Evolutionary conservation across 2,888 invertebrate genomes (phyloP).

Genomic region (Synanthedon andrenaeformis): DNA sequence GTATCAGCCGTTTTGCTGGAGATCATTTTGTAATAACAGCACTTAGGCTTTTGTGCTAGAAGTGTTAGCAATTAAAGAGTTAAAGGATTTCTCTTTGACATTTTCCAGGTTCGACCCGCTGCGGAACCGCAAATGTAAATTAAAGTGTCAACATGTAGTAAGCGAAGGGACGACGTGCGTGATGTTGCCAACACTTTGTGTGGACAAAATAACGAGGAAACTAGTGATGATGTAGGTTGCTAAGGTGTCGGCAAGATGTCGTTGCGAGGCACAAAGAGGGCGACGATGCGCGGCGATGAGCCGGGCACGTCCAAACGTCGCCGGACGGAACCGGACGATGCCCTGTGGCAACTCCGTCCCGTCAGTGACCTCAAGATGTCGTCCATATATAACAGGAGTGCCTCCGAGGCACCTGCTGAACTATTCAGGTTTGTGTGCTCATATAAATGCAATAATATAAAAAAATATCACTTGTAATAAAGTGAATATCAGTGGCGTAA

Average conservation of each 20-base stretch:
- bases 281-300: slow-evolving; percentile 51
- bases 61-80: too few species aligned
- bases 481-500: too few species aligned
- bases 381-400: slow-evolving; percentile 87
- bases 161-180: slow-evolving; percentile 63
- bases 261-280: slow-evolving; percentile 64
- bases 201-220: slow-evolving; percentile 56
- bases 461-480: too few species aligned
- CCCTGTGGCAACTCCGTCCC: slow-evolving; percentile 84
- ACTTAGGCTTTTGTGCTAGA: too few species aligned
- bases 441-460: neutral
- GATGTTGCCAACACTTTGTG: slow-evolving; percentile 61
- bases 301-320: slow-evolving; percentile 58
- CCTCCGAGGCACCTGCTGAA: slow-evolving; percentile 87
- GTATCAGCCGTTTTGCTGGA: too few species aligned
- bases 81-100: too few species aligned
- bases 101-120: slow-evolving; percentile 39
- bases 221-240: slow-evolving; percentile 65
- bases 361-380: slow-evolving; percentile 89
- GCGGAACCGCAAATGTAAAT: slow-evolving; percentile 26
- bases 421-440: slow-evolving; percentile 74
- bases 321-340: slow-evolving; percentile 55
- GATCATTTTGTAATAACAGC: too few species aligned
- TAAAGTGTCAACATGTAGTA: slow-evolving; percentile 59
- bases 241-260: slow-evolving; percentile 49